Evolutionary conservation across 2,113 vertebrate species (phyloP).

Genomic region (Lota lota): DNA sequence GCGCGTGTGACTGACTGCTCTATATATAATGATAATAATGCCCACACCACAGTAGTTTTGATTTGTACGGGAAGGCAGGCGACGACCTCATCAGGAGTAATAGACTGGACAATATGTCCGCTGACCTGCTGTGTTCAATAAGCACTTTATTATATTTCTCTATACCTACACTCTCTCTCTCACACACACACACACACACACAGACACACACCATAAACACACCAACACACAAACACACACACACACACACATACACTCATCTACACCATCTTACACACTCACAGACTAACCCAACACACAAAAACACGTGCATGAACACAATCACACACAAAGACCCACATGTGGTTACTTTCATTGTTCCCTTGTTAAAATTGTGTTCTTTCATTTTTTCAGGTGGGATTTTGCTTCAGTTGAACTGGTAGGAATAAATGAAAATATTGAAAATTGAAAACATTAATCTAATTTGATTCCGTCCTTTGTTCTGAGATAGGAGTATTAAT

Average conservation of each 20-base stretch:
- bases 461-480: no score
- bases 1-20: conserved; percentile 14
- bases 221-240: conserved; percentile 9
- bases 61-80: conserved; percentile 28
- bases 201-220: conserved; percentile 2
- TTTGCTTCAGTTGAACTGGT: no score
- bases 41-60: conserved; percentile 35
- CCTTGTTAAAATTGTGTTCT: no score
- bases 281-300: not conserved
- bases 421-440: no score
- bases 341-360: no score
- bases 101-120: conserved; percentile 26
- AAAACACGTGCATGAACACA: not conserved
- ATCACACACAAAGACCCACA: not conserved
- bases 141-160: conserved; percentile 23
- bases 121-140: conserved; percentile 29
- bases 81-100: conserved; percentile 39
- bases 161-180: not conserved
- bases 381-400: no score
- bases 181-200: conserved; percentile 16
- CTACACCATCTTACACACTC: no score
- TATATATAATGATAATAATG: conserved; percentile 29
- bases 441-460: no score
- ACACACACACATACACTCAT: no score
- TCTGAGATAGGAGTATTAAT: no score